Base-by-base conservation (phyloP, 2,797 vertebrate species). In the Apogon hyalosoma region DNA sequence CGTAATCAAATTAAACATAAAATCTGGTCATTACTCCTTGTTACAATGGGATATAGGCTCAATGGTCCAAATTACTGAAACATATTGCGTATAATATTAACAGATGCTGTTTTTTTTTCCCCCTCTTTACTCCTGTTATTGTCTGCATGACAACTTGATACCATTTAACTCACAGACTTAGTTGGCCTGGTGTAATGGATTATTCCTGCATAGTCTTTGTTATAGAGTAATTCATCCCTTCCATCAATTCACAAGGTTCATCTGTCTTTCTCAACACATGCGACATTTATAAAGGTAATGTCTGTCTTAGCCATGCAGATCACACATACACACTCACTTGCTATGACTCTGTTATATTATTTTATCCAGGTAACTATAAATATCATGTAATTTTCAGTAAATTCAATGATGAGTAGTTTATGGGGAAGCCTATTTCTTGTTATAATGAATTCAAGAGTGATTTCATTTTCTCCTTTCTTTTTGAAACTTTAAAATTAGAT, bases 201-300 rank as follows among this genome's bases (percentile, higher is more conserved):
- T 38, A 10, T 33, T 55, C 2, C 13, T 11, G 2, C 43, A 4
- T 41, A 13, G 4, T 45, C 38, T 54, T 13, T 46, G 33, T 47
- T 33, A 51, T 39, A 42, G 33, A 47, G 38, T 49, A 36, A 28
- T 28, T 24, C 47, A 59, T n/a, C 24, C 12, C 57, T 38, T 39
- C n/a, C 15, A 19, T n/a, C 15, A 41, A 10, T 15, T 60, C 41
- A 5, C 9, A 21, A 16, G 18, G 61, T 54, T 28, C 1, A 11
- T 45, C 31, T 41, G 14, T 31, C 21, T 73, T 45, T 70, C 43
- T 33, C 41, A 46, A 9, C 14, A 38, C 41, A 50, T 55, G 47
- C 49, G 56, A 74, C 41, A 72, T 71, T 74, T 43, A 59, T 68
- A 46, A 59, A 73, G n/a, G 18, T 47, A 11, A 11, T 55, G 36